Base-by-base conservation (phyloP, 2,797 vertebrate species). In the Microchirus variegatus region DNA sequence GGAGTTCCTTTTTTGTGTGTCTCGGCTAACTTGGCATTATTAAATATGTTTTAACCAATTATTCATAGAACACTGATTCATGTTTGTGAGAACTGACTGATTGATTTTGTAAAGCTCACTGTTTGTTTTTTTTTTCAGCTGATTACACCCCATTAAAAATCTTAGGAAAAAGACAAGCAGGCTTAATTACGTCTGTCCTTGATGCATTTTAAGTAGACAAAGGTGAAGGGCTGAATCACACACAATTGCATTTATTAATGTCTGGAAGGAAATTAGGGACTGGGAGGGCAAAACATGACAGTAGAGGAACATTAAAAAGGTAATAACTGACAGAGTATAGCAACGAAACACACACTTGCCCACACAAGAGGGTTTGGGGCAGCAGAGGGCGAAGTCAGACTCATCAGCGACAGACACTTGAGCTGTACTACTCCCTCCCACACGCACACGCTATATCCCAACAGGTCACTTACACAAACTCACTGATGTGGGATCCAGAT, bases 371-470 rank as follows among this genome's bases (percentile, higher is more conserved):
- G 65, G 59, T 57, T 75, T n/a, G n/a, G 64, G 70, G 73, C 62
- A 53, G 67, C 67, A 73, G 58, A 85, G 87, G 81, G 59, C 59
- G 81, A 81, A 83, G 74, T 72, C 75, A 59, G 63, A 59, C 58
- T 64, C 63, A 68, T 70, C 73, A 77, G 63, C 16, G 44, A 75
- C 71, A 70, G 54, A 78, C 59, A 79, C 87, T 86, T 61, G 67
- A 86, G 81, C 54, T 61, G 70, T 11, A 61, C 75, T 76, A 12
- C 70, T 70, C 50, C 59, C 81, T 73, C 85, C 75, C 82, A 87
- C 85, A 80, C 79, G 44, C 14, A 57, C 22, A 81, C 57, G 58
- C 71, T 82, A 67, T 58, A 76, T 38, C 18, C 53, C 42, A 8
- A 19, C 52, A 42, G 68, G 63, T 80, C 79, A 73, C 60, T 58